Evolutionary conservation across 2,888 invertebrate species (phyloP), one percentile per base, ranked within the genome.

Genomic region (Sclerodermus sp.): DNA sequence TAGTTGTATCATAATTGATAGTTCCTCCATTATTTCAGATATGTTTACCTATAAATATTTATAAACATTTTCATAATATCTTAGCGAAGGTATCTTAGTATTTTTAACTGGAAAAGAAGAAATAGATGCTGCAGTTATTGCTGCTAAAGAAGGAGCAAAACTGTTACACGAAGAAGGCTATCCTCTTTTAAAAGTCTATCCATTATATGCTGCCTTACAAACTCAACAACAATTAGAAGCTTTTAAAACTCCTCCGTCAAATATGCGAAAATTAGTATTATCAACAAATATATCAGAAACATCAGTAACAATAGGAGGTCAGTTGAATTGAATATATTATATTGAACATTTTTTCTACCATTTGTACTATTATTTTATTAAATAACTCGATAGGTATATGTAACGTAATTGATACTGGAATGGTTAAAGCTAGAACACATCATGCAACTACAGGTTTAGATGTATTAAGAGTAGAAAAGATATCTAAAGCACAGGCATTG

Each of bases 231-330:
- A 97, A 79, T 81, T 96, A 70, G 88, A 89, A 71, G 94, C 93
- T 15, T 96, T 96, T 82, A 82, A 85, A 52, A 83, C 85, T 0
- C 83, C 88, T 1, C 87, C 90, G 1, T 79, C 83, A 2, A 89
- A 88, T 51, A 86, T 86, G 14, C 83, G 98, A 46, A 99, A 98
- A 81, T 87, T 98, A 17, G 88, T 99, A 23, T 82, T 99, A 42
- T 89, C 96, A 5, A 99, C 99, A 29, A 99, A 99, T 77, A 93
- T 99, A 58, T 98, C 99, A 0, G 99, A 99, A 81, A 95, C 98
- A 0, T 98, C 97, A 1, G 86, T 99, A 23, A 99, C 98, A 0
- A 97, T 99, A 64, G 90, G 90, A 48, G 87, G 87, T 77, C 41
- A 10, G 57, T n/a, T n/a, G n/a, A n/a, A n/a, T n/a, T n/a, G n/a